A percentile compares a stretch with the other conserved stretches of the same genome.
Evolutionary conservation across 2,797 vertebrate species (phyloP).

Genomic region (Gorsachius magnificus): DNA sequence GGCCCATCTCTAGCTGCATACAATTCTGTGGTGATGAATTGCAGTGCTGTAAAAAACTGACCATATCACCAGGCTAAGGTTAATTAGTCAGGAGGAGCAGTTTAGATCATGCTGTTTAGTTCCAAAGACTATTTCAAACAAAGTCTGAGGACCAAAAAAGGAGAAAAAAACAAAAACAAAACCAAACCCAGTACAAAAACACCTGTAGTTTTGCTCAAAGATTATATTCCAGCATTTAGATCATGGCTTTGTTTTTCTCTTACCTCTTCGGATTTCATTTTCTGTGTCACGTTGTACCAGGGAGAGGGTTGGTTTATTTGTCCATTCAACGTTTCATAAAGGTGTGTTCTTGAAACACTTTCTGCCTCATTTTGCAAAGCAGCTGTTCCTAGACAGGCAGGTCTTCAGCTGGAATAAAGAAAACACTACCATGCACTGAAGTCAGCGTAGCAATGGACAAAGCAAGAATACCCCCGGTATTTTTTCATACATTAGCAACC

Average conservation of each 20-base stretch:
- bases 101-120: neutral
- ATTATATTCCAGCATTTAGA: neutral
- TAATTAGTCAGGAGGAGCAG: neutral
- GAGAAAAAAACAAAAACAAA: neutral
- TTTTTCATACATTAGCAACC: neutral
- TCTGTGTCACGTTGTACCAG: neutral
- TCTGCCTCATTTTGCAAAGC: neutral
- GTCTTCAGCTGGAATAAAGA: neutral
- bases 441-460: neutral
- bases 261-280: neutral
- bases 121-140: neutral
- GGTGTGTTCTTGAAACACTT: neutral
- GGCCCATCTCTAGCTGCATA: neutral
- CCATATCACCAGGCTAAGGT: neutral
- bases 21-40: neutral
- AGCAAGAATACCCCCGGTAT: neutral
- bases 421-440: neutral
- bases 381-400: neutral
- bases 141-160: neutral
- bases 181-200: neutral
- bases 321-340: neutral
- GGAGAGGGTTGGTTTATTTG: neutral
- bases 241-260: neutral
- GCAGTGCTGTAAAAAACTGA: neutral
- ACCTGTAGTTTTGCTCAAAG: neutral